Base-by-base conservation (phyloP, 1,140 invertebrate species). In the Capitella teleta region DNA sequence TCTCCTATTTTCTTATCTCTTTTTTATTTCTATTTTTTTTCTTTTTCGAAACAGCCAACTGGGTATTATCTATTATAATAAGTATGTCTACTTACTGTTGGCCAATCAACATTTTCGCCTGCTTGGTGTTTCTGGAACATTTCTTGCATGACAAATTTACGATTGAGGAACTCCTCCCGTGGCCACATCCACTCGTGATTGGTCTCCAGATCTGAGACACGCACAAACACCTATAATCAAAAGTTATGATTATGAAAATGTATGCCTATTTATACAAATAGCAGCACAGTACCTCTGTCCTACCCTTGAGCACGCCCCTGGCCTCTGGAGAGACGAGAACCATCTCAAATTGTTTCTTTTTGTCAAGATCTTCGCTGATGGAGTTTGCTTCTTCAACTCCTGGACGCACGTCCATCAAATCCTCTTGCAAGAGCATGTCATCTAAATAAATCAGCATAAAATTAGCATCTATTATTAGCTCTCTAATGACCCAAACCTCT, bases 141-240 rank as follows among this genome's bases (percentile, higher is more conserved):
- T 57, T 79, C 76, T 57, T 77, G 74, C 74, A 79, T 80, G n/a
- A 71, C 57, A 52, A 72, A 75, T 40, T 79, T 64, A 28, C 78
- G 56, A 49, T 73, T 72, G 10, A 76, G 57, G 59, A 79, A 79
- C 53, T 73, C 73, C 16, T 75, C 70, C 44, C 72, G 73, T 4
- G 67, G 59, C 79, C 78, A 79, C 12, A 77, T 57, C 52, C 74
- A 79, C 49, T 76, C 73, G 12, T 70, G 72, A 25, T 70, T 73
- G 26, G 69, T 69, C 46, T 73, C 59, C 18, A 73, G 55, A 57
- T 79, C 77, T 43, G 67, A 63, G 55, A 79, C 72, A 59, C 75
- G 74, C 4, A 80, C 67, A 51, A 63, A 74, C 8, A 50, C 30
- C 46, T 53, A 38, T 19, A 45, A 47, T 28, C 40, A 46, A 19